A percentile compares a stretch with the other conserved stretches of the same genome.
Conservation (phyloP, 2,797 vertebrate genomes). For the Babyrousa celebensis region DNA sequence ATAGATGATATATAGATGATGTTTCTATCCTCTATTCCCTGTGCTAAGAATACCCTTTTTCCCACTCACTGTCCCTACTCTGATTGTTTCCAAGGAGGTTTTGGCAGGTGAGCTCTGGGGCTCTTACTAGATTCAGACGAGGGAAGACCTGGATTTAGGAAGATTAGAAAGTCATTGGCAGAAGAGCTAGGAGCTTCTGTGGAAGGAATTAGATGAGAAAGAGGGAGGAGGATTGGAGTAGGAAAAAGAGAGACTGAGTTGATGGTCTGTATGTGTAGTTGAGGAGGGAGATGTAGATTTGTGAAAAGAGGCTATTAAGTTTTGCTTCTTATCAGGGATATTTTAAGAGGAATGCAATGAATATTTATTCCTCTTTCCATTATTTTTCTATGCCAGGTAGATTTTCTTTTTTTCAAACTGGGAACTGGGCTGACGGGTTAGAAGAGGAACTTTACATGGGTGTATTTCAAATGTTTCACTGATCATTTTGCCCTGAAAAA, state of each 20-base stretch:
- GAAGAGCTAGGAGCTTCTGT: background rate
- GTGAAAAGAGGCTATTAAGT: background rate
- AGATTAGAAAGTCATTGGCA: background rate
- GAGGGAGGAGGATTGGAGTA: background rate
- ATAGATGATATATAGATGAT: background rate
- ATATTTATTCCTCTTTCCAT: background rate
- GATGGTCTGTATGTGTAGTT: rapidly evolving
- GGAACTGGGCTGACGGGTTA: background rate
- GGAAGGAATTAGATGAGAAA: background rate
- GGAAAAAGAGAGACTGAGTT: background rate
- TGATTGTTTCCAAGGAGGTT: background rate
- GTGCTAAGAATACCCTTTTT: background rate
- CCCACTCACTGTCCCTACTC: background rate
- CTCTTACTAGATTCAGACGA: background rate
- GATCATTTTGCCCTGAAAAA: background rate
- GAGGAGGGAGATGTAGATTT: background rate
- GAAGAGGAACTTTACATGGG: background rate
- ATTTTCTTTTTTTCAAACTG: background rate
- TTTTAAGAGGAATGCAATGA: background rate
- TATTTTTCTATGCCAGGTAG: background rate
- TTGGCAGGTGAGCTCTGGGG: background rate
- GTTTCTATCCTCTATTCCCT: background rate
- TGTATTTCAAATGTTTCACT: background rate
- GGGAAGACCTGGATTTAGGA: background rate
- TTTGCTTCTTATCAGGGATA: background rate